These are phyloP conservation scores for Dendropsophus ebraccatus DNA, from an alignment of 2,113 vertebrate species.

Conservation along the genomic window DNA sequence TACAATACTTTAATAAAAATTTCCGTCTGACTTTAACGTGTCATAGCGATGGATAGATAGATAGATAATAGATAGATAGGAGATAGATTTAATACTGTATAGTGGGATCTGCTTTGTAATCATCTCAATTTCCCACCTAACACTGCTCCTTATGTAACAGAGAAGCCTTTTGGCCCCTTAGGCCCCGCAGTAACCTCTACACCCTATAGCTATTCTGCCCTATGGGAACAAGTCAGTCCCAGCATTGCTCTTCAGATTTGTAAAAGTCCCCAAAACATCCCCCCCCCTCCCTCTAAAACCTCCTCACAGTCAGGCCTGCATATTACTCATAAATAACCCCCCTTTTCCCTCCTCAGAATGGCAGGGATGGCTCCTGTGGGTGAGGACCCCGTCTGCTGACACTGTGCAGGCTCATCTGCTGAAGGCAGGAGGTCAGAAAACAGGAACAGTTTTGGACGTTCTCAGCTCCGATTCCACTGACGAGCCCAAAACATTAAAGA, in stretches of 20 bases:
- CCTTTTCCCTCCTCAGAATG: conserved; percentile 50
- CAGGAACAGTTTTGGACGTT: conserved; percentile 55
- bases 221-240: background rate
- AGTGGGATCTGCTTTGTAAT: too few relatives aligned
- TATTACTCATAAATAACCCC: conserved; percentile 55
- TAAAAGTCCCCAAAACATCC: background rate
- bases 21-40: too few relatives aligned
- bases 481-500: conserved; percentile 37
- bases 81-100: too few relatives aligned
- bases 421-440: conserved; percentile 58
- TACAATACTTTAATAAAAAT: too few relatives aligned
- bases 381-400: conserved; percentile 61
- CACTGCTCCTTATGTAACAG: too few relatives aligned
- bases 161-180: too few relatives aligned
- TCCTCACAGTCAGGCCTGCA: conserved; percentile 57
- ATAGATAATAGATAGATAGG: too few relatives aligned
- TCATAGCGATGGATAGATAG: too few relatives aligned
- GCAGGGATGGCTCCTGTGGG: conserved; percentile 59
- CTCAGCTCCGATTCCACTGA: conserved; percentile 2
- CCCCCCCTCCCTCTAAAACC: conserved; percentile 36
- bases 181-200: too few relatives aligned
- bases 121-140: too few relatives aligned
- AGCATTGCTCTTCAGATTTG: background rate
- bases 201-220: too few relatives aligned
- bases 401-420: conserved; percentile 60